Percentiles rank a stretch among this genome's conserved stretches.
Evolutionary conservation across 1,140 invertebrate species (phyloP).

Genomic region (Xylocopa sonorina): DNA sequence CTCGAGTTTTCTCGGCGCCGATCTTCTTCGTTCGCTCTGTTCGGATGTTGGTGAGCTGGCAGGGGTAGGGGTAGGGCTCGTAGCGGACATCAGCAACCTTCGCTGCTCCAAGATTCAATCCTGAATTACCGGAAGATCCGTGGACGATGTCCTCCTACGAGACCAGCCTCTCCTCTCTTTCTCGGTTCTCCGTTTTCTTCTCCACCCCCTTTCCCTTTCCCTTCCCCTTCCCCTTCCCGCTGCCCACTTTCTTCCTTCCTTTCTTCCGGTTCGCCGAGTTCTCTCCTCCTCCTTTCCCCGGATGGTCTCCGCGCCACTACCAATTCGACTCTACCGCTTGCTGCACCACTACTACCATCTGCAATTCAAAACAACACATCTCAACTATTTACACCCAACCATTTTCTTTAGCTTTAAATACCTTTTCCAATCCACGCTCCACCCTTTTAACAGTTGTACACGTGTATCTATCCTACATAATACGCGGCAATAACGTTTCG

Average conservation of each 20-base stretch:
- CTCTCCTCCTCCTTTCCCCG: neutral
- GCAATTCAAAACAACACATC: conserved; percentile 44
- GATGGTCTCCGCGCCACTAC: conserved; percentile 27
- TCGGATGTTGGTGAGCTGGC: conserved; percentile 35
- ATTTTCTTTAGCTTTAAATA: too few species aligned
- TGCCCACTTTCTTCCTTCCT: conserved; percentile 18
- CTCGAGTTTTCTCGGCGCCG: neutral
- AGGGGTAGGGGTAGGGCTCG: conserved; percentile 45
- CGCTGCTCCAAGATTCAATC: conserved; percentile 40
- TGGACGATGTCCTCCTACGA: conserved; percentile 31
- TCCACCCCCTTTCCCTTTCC: neutral
- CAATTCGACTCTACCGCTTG: conserved; percentile 24
- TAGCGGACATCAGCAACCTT: conserved; percentile 61
- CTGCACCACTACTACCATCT: conserved; percentile 54
- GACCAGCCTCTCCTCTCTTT: conserved; percentile 10
- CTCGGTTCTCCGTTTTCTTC: neutral
- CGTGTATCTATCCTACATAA: too few species aligned
- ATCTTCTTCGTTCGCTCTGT: neutral
- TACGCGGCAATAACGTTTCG: neutral
- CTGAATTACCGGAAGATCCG: conserved; percentile 40
- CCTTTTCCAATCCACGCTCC: too few species aligned
- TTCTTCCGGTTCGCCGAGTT: conserved; percentile 4
- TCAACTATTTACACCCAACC: too few species aligned
- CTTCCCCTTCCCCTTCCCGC: conserved; percentile 6
- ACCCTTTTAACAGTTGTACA: too few species aligned